Conservation (phyloP, 2,888 invertebrate species). For the Chaetoderma sp. region DNA sequence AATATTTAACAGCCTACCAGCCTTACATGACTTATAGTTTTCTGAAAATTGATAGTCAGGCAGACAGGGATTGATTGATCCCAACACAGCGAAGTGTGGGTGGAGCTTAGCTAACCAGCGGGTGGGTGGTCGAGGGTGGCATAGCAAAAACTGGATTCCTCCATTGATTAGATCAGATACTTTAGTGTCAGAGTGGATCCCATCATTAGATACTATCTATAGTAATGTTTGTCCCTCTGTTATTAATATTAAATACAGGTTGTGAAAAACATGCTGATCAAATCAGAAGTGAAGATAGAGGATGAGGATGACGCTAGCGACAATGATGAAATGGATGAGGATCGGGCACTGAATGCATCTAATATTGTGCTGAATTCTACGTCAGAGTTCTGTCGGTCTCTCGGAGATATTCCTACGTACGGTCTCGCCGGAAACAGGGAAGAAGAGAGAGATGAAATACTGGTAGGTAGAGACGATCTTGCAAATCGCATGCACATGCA, state of each 20-base stretch:
- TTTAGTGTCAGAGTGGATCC: too few species aligned
- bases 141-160: too few species aligned
- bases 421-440: constrained; percentile 91
- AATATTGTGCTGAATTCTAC: constrained; percentile 89
- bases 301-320: constrained; percentile 29
- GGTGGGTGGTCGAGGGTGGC: too few species aligned
- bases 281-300: constrained; percentile 55
- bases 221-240: not conserved
- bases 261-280: constrained; percentile 46
- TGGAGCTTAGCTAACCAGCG: too few species aligned
- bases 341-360: too few species aligned
- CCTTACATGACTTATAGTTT: too few species aligned
- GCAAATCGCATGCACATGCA: not conserved
- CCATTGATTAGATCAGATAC: too few species aligned
- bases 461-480: constrained; percentile 68
- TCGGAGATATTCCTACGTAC: constrained; percentile 95
- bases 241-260: constrained; percentile 6
- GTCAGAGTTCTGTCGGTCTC: constrained; percentile 95
- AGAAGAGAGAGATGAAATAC: constrained; percentile 79
- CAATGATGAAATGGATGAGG: too few species aligned
- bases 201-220: not conserved
- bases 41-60: too few species aligned
- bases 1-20: too few species aligned
- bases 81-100: too few species aligned
- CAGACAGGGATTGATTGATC: too few species aligned